phyloP scores from a whole-genome alignment of 2,888 invertebrate genomes.

The Lycocerus yunnanus region DNA sequence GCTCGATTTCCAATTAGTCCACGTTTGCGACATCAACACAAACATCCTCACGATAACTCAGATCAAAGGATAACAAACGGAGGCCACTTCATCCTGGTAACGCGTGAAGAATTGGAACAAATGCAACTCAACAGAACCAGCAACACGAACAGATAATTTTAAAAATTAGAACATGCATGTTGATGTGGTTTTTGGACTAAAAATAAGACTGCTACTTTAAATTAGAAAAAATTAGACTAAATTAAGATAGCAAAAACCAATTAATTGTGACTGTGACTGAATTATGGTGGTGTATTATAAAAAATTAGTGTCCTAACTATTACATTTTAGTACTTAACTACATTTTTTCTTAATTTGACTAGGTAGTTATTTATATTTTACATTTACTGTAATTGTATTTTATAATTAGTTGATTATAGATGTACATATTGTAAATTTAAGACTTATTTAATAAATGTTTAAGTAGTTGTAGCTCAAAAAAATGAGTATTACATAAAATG shows the following conservation, averaged over 20 bases:
- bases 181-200: background rate
- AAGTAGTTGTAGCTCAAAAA: background rate
- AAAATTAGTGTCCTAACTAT: background rate
- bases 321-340: background rate
- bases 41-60: constrained; percentile 40
- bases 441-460: constrained; percentile 28
- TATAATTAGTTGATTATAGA: background rate
- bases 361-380: background rate
- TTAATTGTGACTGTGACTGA: constrained; percentile 17
- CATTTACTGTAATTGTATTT: background rate
- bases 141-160: constrained; percentile 40
- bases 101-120: constrained; percentile 42
- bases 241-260: constrained; percentile 2
- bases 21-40: constrained; percentile 49
- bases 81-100: constrained; percentile 40
- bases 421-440: constrained; percentile 30
- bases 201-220: constrained; percentile 27
- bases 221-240: constrained; percentile 11
- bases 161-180: background rate
- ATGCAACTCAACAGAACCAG: constrained; percentile 36
- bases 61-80: constrained; percentile 39
- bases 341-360: background rate
- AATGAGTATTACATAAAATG: too few relatives aligned
- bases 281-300: background rate
- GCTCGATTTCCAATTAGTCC: constrained; percentile 31